phyloP scores from a whole-genome alignment of 2,113 vertebrate genomes.

The Nothoprocta perdicaria region DNA sequence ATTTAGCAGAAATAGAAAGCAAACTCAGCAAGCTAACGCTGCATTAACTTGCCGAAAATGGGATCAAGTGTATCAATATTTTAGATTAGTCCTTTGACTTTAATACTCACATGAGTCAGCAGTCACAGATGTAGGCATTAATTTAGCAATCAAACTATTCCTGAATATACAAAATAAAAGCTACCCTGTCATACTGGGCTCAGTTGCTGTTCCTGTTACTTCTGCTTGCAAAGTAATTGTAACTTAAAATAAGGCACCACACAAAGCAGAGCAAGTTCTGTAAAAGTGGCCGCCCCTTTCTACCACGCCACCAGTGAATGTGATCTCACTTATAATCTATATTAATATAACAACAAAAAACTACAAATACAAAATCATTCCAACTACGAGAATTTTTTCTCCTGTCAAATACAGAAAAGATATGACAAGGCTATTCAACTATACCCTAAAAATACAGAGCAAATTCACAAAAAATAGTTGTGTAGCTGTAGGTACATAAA shows the following conservation, averaged over 20 bases:
- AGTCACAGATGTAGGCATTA: neutral
- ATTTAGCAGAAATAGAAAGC: neutral
- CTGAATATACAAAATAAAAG: neutral
- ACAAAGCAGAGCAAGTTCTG: neutral
- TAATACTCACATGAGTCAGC: neutral
- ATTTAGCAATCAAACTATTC: neutral
- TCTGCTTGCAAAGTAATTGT: neutral
- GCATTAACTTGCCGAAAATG: constrained; percentile 2
- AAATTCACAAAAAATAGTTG: neutral
- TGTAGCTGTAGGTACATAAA: neutral
- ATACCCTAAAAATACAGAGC: neutral
- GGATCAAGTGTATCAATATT: neutral
- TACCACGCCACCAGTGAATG: fast-evolving
- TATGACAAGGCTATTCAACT: neutral
- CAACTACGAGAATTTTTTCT: neutral
- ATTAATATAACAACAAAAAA: neutral
- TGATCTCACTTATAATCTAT: neutral
- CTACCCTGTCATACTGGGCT: neutral
- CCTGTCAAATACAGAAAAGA: neutral
- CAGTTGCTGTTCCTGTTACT: neutral
- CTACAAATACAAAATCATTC: neutral
- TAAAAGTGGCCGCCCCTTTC: neutral
- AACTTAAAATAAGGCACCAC: fast-evolving
- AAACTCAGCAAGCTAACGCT: neutral
- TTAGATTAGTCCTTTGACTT: neutral